phyloP scores from a whole-genome alignment of 2,113 vertebrate species.

The Motacilla tschutschensis region DNA sequence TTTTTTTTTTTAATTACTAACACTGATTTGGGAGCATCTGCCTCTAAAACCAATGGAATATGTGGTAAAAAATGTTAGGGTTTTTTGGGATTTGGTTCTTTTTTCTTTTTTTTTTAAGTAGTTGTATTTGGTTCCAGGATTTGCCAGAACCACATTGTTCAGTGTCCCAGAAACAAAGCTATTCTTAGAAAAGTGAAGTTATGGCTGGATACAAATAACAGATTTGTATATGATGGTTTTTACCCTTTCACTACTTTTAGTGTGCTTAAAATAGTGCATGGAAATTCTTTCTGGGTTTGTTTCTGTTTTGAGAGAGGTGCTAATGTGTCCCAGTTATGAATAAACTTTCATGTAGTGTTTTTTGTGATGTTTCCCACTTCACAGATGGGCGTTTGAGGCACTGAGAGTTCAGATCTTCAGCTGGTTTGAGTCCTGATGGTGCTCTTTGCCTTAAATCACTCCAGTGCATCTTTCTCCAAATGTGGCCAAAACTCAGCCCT shows the following conservation, averaged over 20 bases:
- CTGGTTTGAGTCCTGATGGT: neutral
- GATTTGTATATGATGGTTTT: neutral
- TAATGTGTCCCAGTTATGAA: neutral
- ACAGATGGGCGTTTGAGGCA: neutral
- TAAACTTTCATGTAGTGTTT: neutral
- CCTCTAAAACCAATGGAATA: neutral
- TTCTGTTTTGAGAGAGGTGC: slow-evolving; percentile 12
- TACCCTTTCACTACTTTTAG: neutral
- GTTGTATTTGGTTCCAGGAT: neutral
- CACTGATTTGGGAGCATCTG: neutral
- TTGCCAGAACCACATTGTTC: neutral
- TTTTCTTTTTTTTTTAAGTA: neutral
- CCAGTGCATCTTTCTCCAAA: neutral
- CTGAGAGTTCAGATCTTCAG: neutral
- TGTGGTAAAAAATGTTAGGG: neutral
- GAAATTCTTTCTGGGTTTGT: neutral
- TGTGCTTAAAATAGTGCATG: neutral
- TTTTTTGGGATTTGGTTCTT: no score
- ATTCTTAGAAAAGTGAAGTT: neutral
- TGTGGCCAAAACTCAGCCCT: neutral
- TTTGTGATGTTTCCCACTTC: neutral
- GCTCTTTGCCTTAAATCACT: neutral
- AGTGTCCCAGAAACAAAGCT: neutral
- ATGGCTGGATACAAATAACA: neutral
- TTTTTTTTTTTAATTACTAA: neutral